Conservation (phyloP, 2,113 vertebrate genomes). For the Oriolus oriolus region DNA sequence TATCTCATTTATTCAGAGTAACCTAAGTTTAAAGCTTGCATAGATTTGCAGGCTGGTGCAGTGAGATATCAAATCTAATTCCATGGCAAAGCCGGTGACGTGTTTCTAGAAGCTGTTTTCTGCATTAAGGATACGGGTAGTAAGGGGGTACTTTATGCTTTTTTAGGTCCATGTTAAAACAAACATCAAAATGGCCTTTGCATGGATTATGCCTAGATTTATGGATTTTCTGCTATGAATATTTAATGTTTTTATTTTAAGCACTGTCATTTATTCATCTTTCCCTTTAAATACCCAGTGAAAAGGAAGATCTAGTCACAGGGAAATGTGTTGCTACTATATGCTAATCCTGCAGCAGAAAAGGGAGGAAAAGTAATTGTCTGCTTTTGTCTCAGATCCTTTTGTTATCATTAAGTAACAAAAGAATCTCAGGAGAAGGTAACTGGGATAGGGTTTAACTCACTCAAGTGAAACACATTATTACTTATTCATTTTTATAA, state of each 20-base stretch:
- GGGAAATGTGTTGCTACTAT: not conserved
- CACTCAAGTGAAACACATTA: not conserved
- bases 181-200: not conserved
- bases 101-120: not conserved
- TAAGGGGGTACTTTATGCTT: not conserved
- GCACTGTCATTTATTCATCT: not conserved
- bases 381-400: not conserved
- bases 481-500: not conserved
- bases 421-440: not conserved
- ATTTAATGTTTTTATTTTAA: slow-evolving; percentile 7
- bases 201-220: not conserved
- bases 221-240: not conserved
- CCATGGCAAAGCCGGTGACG: not conserved
- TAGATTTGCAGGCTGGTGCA: not conserved
- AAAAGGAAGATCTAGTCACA: not conserved
- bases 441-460: not conserved
- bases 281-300: not conserved
- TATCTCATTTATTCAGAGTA: not conserved
- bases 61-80: not conserved
- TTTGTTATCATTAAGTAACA: not conserved
- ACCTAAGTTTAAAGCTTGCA: not conserved
- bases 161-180: not conserved
- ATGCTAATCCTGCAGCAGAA: not conserved
- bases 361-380: not conserved
- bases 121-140: not conserved